These are phyloP conservation scores for Fragum whitleyi DNA, from an alignment of 2,888 invertebrate genomes.

Conservation along the genomic window DNA sequence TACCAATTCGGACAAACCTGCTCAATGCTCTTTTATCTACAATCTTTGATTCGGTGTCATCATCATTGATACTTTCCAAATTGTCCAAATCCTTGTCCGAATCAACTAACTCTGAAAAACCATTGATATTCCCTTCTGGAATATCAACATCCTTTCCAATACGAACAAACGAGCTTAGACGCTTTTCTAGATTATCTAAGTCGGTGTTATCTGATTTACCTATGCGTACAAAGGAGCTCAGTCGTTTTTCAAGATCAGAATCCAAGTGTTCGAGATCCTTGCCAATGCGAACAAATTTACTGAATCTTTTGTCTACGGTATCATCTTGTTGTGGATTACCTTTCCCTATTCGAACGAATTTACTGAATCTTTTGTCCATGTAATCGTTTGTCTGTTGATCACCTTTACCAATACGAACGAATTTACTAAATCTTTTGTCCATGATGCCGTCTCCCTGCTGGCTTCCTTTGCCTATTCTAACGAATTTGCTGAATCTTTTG, in stretches of 20 bases:
- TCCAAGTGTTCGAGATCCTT: conserved; percentile 23
- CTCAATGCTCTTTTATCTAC: conserved; percentile 16
- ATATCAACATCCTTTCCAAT: conserved; percentile 38
- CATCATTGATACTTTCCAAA: background rate
- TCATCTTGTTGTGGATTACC: background rate
- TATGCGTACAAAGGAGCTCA: conserved; percentile 47
- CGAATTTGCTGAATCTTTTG: conserved; percentile 39
- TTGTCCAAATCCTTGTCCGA: background rate
- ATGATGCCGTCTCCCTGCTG: background rate
- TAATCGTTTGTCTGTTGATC: background rate
- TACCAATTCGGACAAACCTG: conserved; percentile 59
- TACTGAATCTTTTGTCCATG: conserved; percentile 33
- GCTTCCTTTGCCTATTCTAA: conserved; percentile 38
- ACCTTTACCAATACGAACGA: conserved; percentile 59
- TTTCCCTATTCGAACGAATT: conserved; percentile 44
- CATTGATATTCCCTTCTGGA: background rate
- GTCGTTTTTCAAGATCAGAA: conserved; percentile 22
- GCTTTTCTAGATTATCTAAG: conserved; percentile 7
- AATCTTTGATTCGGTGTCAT: background rate
- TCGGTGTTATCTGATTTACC: conserved; percentile 5
- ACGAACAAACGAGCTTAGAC: conserved; percentile 55
- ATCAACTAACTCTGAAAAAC: background rate
- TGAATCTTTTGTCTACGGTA: conserved; percentile 26
- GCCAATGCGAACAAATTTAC: conserved; percentile 42
- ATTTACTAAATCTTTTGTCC: conserved; percentile 26